Base-by-base conservation (phyloP, 2,888 invertebrate species). In the Doris montereyensis region DNA sequence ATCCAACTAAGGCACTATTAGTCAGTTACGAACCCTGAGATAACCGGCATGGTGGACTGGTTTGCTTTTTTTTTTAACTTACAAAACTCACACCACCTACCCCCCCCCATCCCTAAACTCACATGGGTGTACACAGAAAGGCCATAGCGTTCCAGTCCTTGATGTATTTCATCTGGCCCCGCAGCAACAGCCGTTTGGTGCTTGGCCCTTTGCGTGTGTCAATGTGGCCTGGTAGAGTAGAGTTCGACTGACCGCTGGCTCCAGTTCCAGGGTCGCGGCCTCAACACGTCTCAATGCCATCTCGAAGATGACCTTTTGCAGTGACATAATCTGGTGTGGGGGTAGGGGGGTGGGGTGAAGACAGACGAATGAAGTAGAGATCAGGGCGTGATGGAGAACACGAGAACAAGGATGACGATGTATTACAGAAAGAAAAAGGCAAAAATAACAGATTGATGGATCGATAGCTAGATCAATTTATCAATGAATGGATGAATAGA, bases 101-200 rank as follows among this genome's bases (percentile, higher is more conserved):
- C n/a, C n/a, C n/a, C n/a, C n/a, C n/a, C n/a, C n/a, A n/a, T n/a
- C n/a, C n/a, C n/a, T n/a, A 30, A 95, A 93, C 95, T 94, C 91
- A 97, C 95, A 97, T 93, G 0, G 97, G 97, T 87, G 96, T 96
- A 89, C 97, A 97, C 0, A 97, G 93, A 88, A 96, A 97, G 78
- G 96, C 95, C 57, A 97, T 94, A 0, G 94, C 94, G 81, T 95
- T 95, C 79, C 96, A 94, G 85, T 97, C 96, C 57, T 95, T 94
- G 13, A 97, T 93, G 87, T 95, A 94, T 85, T 95, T 94, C 94
- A 97, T 96, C 86, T 97, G 96, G 1, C 97, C 97, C 86, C 96
- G 95, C 8, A 97, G 93, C 17, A 89, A 81, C 17, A 86, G 78
- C n/a, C 65, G 28, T 8, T 76, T 68, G 13, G 74, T 68, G 65